These are phyloP conservation scores for Tichodroma muraria DNA, from an alignment of 2,113 vertebrate genomes.

Conservation along the genomic window DNA sequence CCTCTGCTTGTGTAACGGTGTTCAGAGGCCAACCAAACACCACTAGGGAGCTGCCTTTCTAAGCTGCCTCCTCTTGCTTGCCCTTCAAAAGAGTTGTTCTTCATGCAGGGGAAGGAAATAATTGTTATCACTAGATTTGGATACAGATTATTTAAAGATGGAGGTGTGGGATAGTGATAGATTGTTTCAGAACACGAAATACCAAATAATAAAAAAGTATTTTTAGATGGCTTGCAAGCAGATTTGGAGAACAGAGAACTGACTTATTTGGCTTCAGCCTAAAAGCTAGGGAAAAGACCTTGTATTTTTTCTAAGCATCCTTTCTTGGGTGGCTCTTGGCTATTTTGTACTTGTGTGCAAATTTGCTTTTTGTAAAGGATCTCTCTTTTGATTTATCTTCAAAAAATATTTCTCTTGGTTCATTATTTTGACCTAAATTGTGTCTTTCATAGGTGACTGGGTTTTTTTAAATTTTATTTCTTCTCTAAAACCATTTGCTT, in stretches of 20 bases:
- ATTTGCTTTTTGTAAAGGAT: background rate
- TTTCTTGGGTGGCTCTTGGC: background rate
- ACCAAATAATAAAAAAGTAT: background rate
- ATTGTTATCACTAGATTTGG: background rate
- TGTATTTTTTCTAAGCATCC: background rate
- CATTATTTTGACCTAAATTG: background rate
- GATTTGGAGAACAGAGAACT: background rate
- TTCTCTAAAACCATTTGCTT: background rate
- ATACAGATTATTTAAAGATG: background rate
- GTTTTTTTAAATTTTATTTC: background rate
- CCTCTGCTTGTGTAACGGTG: background rate
- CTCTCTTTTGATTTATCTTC: conserved; percentile 1
- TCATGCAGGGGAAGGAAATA: background rate
- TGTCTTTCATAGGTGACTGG: background rate
- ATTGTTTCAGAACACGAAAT: background rate
- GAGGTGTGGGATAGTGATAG: background rate
- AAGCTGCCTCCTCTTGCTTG: background rate
- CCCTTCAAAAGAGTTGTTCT: background rate
- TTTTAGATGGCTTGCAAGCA: background rate
- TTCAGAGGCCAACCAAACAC: background rate
- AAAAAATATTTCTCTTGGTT: background rate
- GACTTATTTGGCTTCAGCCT: background rate
- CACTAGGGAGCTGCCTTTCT: background rate
- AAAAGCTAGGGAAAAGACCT: background rate
- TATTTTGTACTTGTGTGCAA: background rate